Evolutionary conservation across 2,113 vertebrate genomes (phyloP).

Genomic region (Leptobrachium ailaonicum): DNA sequence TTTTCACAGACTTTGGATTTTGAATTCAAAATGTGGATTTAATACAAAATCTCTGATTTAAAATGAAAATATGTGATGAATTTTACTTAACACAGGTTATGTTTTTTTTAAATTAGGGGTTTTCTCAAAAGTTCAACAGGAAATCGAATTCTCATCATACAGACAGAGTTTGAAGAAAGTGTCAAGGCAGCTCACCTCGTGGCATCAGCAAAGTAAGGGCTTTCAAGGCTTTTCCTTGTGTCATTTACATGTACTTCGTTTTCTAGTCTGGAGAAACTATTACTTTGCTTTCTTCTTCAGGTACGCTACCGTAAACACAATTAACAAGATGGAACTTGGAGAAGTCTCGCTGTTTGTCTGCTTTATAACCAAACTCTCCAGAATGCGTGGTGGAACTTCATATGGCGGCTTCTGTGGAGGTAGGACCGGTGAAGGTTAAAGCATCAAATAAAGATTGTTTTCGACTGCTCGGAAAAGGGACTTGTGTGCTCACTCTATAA

Average conservation of each 20-base stretch:
- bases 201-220: conserved; percentile 87
- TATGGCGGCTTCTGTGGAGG: conserved; percentile 92
- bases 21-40: too few species aligned
- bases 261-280: too few species aligned
- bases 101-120: conserved; percentile 59
- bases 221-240: too few species aligned
- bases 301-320: conserved; percentile 86
- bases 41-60: too few species aligned
- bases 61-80: too few species aligned
- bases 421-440: conserved; percentile 50
- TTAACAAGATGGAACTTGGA: conserved; percentile 73
- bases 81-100: too few species aligned
- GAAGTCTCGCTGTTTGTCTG: conserved; percentile 73
- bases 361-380: conserved; percentile 87
- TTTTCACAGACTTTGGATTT: too few species aligned
- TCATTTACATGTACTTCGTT: too few species aligned
- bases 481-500: too few species aligned
- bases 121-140: conserved; percentile 63
- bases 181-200: conserved; percentile 79
- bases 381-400: conserved; percentile 81
- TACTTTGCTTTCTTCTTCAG: conserved; percentile 57
- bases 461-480: too few species aligned
- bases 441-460: too few species aligned
- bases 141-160: conserved; percentile 84
- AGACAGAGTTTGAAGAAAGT: conserved; percentile 84